Evolutionary conservation across 2,797 vertebrate genomes (phyloP), one percentile per base, ranked within the genome.

Genomic region (Acanthis flammea): DNA sequence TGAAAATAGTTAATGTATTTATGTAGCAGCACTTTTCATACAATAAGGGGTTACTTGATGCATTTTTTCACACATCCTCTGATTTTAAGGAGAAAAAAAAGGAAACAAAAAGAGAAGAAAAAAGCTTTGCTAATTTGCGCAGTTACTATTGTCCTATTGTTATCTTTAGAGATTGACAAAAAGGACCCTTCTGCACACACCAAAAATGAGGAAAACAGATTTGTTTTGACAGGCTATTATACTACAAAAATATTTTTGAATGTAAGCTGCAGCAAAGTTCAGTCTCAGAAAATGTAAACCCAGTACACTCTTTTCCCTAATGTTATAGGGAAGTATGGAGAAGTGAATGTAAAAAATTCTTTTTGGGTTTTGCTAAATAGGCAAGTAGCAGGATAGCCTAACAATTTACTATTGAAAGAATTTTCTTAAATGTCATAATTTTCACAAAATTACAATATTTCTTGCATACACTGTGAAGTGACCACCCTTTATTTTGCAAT

Each of bases 401-500:
- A 92, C 66, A 78, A 91, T 91, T 97, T 96, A 70, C 90, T 92
- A 58, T 72, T 85, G 86, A 94, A 95, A 92, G 75, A 60, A 92
- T 95, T 97, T 90, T 92, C 88, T 95, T 67, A 78, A 94, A 97
- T 93, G 93, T 96, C 84, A 33, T 93, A 96, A 97, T 96, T 97
- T 97, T 96, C 95, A 97, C 92, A 94, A 97, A 96, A 96, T 93
- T 96, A 92, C 93, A 90, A 92, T 92, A 92, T 96, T 98, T 97
- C 96, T 97, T 97, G 87, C 93, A 96, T 97, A 96, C 90, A 96
- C 97, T 97, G 97, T 96, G 96, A 98, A 98, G 96, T 98, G 98
- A 98, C 98, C 98, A 98, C 97, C 96, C 97, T 98, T 97, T 98
- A 97, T 97, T 98, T 97, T 98, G 97, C 96, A 98, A 98, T 97